Base-by-base conservation (phyloP, 2,888 invertebrate genomes). In the Drosophila borborema region DNA sequence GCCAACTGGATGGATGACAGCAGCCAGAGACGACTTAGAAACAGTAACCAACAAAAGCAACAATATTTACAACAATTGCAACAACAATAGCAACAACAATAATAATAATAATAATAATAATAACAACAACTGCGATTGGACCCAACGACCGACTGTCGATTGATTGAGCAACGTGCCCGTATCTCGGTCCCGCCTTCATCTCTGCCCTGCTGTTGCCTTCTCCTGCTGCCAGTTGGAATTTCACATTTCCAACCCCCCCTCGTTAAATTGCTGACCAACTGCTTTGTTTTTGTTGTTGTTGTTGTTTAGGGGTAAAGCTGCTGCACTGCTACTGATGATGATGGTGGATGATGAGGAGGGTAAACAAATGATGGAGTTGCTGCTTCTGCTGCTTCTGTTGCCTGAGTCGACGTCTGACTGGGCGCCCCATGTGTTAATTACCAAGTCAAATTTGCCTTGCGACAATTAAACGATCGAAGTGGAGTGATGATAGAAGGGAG, bases 381-480 rank as follows among this genome's bases (percentile, higher is more conserved):
- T 43, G 56, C 43, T 28, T 28, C 43, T 31, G 55, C 43, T 70
- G 56, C 43, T 28, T 28, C 43, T 31, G 55, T 43, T 70, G 55
- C 20, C 54, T 18, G 34, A 31, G 61, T 40, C 65, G 45, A 1
- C 45, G 45, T 46, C 46, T 23, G 67, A 58, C 74, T 67, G 79
- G 64, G 74, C 55, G 59, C 70, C 40, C 43, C 83, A 81, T 83
- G 81, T 84, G 85, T 82, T 89, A 84, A 85, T 85, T 89, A 73
- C 80, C 88, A 85, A 85, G 85, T 85, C 85, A 85, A 89, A 89
- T 84, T 75, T 73, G 82, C 72, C 82, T 83, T 84, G 73, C 81
- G 72, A 81, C 87, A 89, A 85, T 84, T 83, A 83, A 80, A 60
- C 76, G 72, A 80, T 59, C 64, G 40, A 67, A 63, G 45, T 64